phyloP scores from a whole-genome alignment of 2,113 vertebrate genomes.

The Trinectes maculatus region DNA sequence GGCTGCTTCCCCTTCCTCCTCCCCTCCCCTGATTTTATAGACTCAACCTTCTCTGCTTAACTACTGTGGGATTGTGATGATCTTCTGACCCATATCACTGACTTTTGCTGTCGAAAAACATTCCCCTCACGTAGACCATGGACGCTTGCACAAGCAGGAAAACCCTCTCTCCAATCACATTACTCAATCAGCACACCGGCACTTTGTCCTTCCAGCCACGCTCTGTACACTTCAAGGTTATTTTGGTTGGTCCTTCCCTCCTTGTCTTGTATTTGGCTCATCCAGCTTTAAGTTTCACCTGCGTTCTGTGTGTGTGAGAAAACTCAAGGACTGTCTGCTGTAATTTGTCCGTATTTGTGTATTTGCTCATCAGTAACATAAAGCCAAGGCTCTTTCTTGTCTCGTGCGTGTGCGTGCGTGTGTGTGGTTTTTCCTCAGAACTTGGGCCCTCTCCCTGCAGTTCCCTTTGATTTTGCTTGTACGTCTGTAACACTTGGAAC shows the following conservation, averaged over 20 bases:
- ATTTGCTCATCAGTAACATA: conserved; percentile 60
- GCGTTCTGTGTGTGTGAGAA: conserved; percentile 6
- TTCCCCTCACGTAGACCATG: not conserved
- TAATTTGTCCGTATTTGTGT: conserved; percentile 50
- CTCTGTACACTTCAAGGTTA: not conserved
- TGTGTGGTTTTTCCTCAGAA: conserved; percentile 31
- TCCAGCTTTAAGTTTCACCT: conserved; percentile 59
- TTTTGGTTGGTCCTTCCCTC: not conserved
- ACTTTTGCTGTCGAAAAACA: conserved; percentile 26
- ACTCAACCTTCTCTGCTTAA: conserved; percentile 7
- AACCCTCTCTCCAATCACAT: conserved; percentile 43
- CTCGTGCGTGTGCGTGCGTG: not conserved
- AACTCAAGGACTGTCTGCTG: conserved; percentile 31
- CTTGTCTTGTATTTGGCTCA: conserved; percentile 24
- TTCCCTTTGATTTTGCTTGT: conserved; percentile 40
- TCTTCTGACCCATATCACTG: conserved; percentile 39
- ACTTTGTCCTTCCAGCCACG: conserved; percentile 78
- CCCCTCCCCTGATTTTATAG: conserved; percentile 15
- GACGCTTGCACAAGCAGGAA: conserved; percentile 23
- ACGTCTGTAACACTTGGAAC: conserved; percentile 30
- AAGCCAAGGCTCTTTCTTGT: conserved; percentile 55
- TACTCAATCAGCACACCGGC: conserved; percentile 80
- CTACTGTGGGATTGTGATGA: conserved; percentile 33
- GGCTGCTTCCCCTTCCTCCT: conserved; percentile 68
- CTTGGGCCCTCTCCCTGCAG: conserved; percentile 24